Evolutionary conservation across 2,888 invertebrate genomes (phyloP).

Genomic region (Anagyrus pseudococci): DNA sequence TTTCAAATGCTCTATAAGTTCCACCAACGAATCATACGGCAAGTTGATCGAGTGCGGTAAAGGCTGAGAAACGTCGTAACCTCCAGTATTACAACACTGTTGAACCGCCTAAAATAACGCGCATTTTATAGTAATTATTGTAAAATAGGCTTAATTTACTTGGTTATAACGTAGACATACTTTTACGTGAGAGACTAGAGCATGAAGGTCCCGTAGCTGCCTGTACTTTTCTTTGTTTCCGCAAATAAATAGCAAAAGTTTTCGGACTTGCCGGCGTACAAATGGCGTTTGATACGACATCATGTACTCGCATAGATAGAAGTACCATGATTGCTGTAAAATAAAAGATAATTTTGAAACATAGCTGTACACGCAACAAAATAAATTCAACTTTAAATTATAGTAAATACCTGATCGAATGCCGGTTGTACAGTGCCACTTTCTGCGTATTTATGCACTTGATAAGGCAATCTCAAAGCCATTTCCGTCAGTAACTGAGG

Average conservation of each 20-base stretch:
- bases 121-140: slow-evolving; percentile 5
- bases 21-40: slow-evolving; percentile 90
- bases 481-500: slow-evolving; percentile 95
- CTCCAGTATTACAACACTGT: slow-evolving; percentile 66
- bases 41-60: slow-evolving; percentile 67
- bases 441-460: slow-evolving; percentile 79
- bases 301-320: slow-evolving; percentile 90
- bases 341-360: not conserved
- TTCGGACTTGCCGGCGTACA: slow-evolving; percentile 88
- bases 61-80: slow-evolving; percentile 62
- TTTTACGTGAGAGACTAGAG: slow-evolving; percentile 86
- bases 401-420: slow-evolving; percentile 53
- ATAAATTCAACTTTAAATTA: slow-evolving; percentile 1
- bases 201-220: slow-evolving; percentile 91
- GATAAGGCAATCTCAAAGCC: slow-evolving; percentile 91
- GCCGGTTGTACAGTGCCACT: slow-evolving; percentile 50
- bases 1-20: slow-evolving; percentile 93
- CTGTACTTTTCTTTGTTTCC: slow-evolving; percentile 96
- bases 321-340: slow-evolving; percentile 73
- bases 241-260: slow-evolving; percentile 89
- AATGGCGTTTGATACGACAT: slow-evolving; percentile 93
- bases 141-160: too few relatives aligned
- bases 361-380: not conserved
- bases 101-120: slow-evolving; percentile 62
- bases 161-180: slow-evolving; percentile 61